phyloP scores from a whole-genome alignment of 2,113 vertebrate species.

The Aldabrachelys gigantea region DNA sequence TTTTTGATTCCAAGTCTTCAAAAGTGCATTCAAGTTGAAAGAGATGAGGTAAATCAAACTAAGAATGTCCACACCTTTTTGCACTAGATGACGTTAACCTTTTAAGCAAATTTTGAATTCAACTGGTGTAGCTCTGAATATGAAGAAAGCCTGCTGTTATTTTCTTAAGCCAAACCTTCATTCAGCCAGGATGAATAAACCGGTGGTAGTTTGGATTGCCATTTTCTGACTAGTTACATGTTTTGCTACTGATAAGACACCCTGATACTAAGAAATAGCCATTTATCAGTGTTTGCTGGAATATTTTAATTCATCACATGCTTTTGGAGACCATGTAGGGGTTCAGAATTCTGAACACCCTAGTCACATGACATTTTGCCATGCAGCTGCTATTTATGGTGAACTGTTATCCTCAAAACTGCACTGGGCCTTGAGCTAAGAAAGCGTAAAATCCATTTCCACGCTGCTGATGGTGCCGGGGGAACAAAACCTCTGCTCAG shows the following conservation, averaged over 20 bases:
- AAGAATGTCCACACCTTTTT: background rate
- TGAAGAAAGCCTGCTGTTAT: background rate
- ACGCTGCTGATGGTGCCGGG: slow-evolving; percentile 31
- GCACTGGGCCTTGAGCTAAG: background rate
- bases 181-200: background rate
- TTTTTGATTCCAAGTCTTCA: background rate
- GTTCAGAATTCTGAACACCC: background rate
- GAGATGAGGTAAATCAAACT: background rate
- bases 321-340: background rate
- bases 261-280: background rate
- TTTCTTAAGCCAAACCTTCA: background rate
- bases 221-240: background rate
- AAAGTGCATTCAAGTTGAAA: background rate
- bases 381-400: fast-evolving
- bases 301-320: background rate
- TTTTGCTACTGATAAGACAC: background rate
- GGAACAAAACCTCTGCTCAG: slow-evolving; percentile 12
- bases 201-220: background rate
- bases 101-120: background rate
- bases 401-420: background rate
- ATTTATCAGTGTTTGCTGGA: background rate
- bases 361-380: background rate
- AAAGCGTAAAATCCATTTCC: slow-evolving; percentile 13
- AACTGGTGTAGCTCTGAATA: background rate
- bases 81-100: background rate